Base-by-base conservation (phyloP, 2,797 vertebrate species). In the Falco peregrinus region DNA sequence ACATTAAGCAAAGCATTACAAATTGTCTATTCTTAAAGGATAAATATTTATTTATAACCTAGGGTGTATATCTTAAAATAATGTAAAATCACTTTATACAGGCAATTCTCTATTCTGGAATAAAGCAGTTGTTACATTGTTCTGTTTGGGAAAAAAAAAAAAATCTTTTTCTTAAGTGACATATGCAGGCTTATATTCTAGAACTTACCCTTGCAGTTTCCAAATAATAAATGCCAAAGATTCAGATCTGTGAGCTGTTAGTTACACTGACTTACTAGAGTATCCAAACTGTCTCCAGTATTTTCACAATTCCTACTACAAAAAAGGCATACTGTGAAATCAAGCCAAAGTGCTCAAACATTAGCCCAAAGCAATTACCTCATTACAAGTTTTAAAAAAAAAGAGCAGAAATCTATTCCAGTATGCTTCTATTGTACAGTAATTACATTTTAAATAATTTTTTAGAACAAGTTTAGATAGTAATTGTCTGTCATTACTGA, bases 41-140 rank as follows among this genome's bases (percentile, higher is more conserved):
- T 96, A 96, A 97, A 96, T 97, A 97, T 97, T 97, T 96, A 96
- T 97, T 96, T 96, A 86, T 91, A 95, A 85, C 51, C 97, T 94
- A 96, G 78, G 37, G 43, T 87, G 41, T 95, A 87, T 87, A 37
- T 96, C 74, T 95, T 96, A 88, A 95, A 92, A 95, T 89, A 90
- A 75, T n/a, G 39, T 86, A 65, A 86, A 45, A 95, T 91, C 70
- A 91, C 77, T 95, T 95, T 95, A 88, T 94, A 97, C 90, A 93
- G 65, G 59, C 63, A 88, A 93, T 93, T 88, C 73, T 93, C 89
- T 96, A 87, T 76, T 82, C 59, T 82, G n/a, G 28, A 95, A 88
- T 91, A 71, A 90, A 70, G 93, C 81, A 92, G 77, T 39, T 82
- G 69, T 89, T 96, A 91, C 73, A 93, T 59, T 85, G 77, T 93